Evolutionary conservation across 2,113 vertebrate genomes (phyloP), one percentile per base, ranked within the genome.

Genomic region (Malaclemys terrapin): DNA sequence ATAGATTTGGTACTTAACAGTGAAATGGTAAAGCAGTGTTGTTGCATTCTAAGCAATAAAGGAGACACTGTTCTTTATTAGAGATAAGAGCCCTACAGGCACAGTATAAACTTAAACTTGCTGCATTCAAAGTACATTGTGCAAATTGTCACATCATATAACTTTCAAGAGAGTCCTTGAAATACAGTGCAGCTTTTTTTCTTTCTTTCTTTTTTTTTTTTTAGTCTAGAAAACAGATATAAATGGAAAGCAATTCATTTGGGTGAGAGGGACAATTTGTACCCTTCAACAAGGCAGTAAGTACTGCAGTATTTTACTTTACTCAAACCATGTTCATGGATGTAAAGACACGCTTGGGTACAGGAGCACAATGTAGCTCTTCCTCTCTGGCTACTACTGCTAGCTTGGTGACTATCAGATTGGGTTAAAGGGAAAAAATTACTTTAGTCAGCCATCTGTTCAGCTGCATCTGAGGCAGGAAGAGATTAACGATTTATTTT

Each of bases 131-230:
- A 84, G 57, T 79, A 80, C 1, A 1, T 62, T 78, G 56, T 93
- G 29, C 72, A 85, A 0, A 1, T 49, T 85, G 65, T 84, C 47
- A 59, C 49, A 25, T 89, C 84, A 91, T 92, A 17, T 90, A 93
- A 75, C 53, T 93, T 96, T 16, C 53, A 72, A 86, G 80, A 80
- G 92, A 80, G 5, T 91, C 65, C 82, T 89, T 76, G 84, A 96
- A 72, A 3, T 59, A 19, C 93, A 89, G 88, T 86, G 94, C 84
- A 89, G 31, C 31, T 69, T 69, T 54, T 89, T 91, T 90, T 78
- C 56, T 72, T 92, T n/a, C n/a, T 92, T 92, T 59, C 88, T 91
- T 89, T 78, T 16, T 72, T 92, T 92, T 92, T 59, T 89, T 91
- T 90, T 78, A 50, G 78, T 53, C 57, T 75, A 91, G 12, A 31